Evolutionary conservation across 2,113 vertebrate species (phyloP).

Genomic region (Oncorhynchus mykiss): DNA sequence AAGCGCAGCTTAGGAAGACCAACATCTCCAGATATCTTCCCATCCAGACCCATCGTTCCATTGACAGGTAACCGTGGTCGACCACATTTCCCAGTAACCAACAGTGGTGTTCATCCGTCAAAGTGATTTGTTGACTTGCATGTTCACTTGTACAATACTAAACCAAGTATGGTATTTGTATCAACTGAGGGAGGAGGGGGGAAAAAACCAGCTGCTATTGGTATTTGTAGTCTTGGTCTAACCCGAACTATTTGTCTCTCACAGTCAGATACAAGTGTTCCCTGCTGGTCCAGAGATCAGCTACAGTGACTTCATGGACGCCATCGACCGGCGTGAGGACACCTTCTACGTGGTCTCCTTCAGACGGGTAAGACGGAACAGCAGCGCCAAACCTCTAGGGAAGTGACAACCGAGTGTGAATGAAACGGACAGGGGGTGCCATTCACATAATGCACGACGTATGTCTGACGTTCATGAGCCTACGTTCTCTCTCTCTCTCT

Average conservation of each 20-base stretch:
- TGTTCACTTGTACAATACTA: too few relatives aligned
- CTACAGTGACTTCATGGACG: constrained; percentile 86
- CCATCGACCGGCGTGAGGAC: constrained; percentile 87
- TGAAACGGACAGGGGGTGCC: neutral
- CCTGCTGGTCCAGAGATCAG: constrained; percentile 81
- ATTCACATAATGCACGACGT: neutral
- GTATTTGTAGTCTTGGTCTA: neutral
- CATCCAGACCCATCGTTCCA: constrained; percentile 70
- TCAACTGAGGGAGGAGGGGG: neutral
- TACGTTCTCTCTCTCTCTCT: neutral
- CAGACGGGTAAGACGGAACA: constrained; percentile 76
- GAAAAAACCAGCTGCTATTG: neutral
- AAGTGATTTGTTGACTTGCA: too few relatives aligned
- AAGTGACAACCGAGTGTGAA: neutral
- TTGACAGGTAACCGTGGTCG: constrained; percentile 70
- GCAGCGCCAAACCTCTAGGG: neutral
- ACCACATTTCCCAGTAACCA: constrained; percentile 3
- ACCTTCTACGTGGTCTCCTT: constrained; percentile 93
- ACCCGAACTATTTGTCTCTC: neutral
- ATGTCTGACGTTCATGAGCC: neutral
- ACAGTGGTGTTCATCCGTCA: neutral
- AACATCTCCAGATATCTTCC: constrained; percentile 81
- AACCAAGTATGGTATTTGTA: neutral
- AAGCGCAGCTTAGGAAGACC: constrained; percentile 75
- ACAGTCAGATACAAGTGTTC: constrained; percentile 84